Evolutionary conservation across 1,140 invertebrate species (phyloP).

Genomic region (Bombus turneri): DNA sequence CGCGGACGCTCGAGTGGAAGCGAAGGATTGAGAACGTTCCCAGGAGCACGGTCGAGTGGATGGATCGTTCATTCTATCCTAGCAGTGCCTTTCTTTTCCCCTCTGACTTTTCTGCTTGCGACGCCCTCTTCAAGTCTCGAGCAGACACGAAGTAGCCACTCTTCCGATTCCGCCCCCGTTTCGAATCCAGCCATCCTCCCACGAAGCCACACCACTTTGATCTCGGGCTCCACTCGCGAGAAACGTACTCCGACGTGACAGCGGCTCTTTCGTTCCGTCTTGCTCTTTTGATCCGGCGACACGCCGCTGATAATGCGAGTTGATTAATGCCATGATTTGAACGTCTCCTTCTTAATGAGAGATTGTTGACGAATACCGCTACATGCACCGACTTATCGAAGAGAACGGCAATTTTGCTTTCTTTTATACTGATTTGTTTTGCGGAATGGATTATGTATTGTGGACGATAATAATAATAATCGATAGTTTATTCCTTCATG

Average conservation of each 20-base stretch:
- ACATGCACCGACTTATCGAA: neutral
- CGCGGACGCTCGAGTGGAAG: conserved; percentile 44
- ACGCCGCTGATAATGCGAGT: neutral
- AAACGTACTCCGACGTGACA: conserved; percentile 36
- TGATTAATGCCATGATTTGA: conserved; percentile 22
- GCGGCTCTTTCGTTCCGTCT: neutral
- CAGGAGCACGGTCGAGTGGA: conserved; percentile 61
- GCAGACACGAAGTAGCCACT: conserved; percentile 53
- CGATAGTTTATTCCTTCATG: too few relatives aligned
- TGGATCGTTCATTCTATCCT: conserved; percentile 53
- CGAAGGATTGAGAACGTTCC: conserved; percentile 56
- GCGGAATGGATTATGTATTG: too few relatives aligned
- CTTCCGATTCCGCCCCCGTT: conserved; percentile 30
- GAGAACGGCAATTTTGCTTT: neutral
- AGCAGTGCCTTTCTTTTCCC: conserved; percentile 21
- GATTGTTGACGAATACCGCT: neutral
- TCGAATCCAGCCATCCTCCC: conserved; percentile 18
- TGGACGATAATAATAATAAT: neutral
- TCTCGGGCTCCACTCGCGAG: conserved; percentile 36
- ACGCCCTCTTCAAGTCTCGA: conserved; percentile 54
- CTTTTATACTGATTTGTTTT: neutral
- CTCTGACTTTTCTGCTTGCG: conserved; percentile 32
- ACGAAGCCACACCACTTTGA: conserved; percentile 44
- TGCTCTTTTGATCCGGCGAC: neutral
- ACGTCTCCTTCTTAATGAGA: neutral